phyloP scores from a whole-genome alignment of 2,113 vertebrate species.

The Accipiter virgatus region DNA sequence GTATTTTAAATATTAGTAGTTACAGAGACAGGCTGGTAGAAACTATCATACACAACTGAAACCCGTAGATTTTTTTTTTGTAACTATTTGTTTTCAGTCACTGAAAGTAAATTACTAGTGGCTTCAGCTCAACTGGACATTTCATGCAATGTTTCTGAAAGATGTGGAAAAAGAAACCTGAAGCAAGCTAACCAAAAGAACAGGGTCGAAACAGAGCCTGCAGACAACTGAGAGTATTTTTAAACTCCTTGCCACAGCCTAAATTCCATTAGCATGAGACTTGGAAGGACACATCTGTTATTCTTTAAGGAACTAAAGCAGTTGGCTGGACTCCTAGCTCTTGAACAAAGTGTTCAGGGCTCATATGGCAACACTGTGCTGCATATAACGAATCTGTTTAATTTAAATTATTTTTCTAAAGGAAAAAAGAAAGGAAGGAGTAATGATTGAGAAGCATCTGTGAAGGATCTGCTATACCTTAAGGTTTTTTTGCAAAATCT shows the following conservation, averaged over 20 bases:
- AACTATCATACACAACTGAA: background rate
- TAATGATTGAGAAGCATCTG: slow-evolving; percentile 44
- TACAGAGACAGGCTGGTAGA: background rate
- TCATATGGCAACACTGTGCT: slow-evolving; percentile 59
- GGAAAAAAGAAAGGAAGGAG: slow-evolving; percentile 9
- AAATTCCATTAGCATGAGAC: slow-evolving; percentile 64
- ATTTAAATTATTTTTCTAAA: slow-evolving; percentile 57
- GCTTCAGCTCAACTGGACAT: background rate
- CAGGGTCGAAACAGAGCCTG: background rate
- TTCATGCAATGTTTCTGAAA: background rate
- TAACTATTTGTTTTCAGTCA: background rate
- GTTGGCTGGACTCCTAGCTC: slow-evolving; percentile 70
- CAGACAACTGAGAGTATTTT: slow-evolving; percentile 26
- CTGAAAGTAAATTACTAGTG: background rate
- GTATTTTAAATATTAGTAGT: background rate
- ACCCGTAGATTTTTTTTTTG: background rate
- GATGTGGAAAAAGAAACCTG: background rate
- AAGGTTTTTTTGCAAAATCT: background rate
- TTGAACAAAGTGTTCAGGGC: slow-evolving; percentile 67
- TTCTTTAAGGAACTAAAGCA: slow-evolving; percentile 70
- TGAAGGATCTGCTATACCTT: slow-evolving; percentile 21
- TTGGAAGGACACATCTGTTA: slow-evolving; percentile 72
- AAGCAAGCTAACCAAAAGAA: background rate
- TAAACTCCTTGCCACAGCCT: slow-evolving; percentile 6
- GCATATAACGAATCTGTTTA: slow-evolving; percentile 63